Base-by-base conservation (phyloP, 2,797 vertebrate genomes). In the Pantherophis vulpinus region DNA sequence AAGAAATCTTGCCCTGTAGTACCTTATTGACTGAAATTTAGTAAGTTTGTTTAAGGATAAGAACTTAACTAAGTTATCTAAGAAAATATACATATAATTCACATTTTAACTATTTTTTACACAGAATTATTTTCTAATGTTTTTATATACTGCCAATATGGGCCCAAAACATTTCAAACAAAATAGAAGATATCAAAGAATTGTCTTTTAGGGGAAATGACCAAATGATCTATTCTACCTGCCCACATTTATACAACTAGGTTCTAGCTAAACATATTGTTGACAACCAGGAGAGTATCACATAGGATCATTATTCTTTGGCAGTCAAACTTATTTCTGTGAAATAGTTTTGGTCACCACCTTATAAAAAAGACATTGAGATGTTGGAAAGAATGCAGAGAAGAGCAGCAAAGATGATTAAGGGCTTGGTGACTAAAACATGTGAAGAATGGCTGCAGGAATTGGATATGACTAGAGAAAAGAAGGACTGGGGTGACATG, bases 161-260 rank as follows among this genome's bases (percentile, higher is more conserved):
- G 95, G 20, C 9, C 2, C 96, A 94, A 95, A 93, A 93, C 63
- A 93, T 0, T 0, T 90, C 87, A 93, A 63, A 94, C 92, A 96
- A 95, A 95, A 95, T 91, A 94, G 70, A 94, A 93, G 90, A 96
- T 93, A 94, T 95, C 94, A 94, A 0, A 47, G 32, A 32, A 79
- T 86, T 93, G 92, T 94, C 93, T 93, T 88, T 66, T 70, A n/a
- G 91, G 95, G 91, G 95, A 92, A 97, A 96, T 5, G 47, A 61
- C 54, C 89, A 95, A 95, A 87, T 95, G 94, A 95, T 96, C 66
- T 97, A 96, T 96, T 96, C 96, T 93, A 92, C 56, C 86, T 93
- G 88, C 37, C 37, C 37, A 37, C 83, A 90, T 88, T 74, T 95
- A 95, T 95, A 90, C 94, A 91, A 95, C 92, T 10, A 90, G 47